phyloP scores from a whole-genome alignment of 1,140 invertebrate genomes.

The Brachionus paranguensis region DNA sequence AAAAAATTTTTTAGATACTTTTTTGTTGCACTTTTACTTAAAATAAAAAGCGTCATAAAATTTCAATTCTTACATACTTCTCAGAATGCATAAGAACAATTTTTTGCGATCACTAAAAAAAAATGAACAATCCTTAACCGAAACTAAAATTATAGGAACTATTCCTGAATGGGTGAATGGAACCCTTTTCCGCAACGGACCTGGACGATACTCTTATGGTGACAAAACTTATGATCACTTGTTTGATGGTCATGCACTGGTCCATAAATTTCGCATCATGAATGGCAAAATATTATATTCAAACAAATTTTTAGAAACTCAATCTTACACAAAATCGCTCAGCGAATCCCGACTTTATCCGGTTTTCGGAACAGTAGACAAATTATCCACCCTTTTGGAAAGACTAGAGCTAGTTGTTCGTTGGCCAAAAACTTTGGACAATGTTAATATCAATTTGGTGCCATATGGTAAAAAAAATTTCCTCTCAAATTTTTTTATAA shows the following conservation, averaged over 20 bases:
- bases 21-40: neutral
- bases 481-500: neutral
- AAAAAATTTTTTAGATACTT: neutral
- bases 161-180: constrained; percentile 75
- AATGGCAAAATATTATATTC: constrained; percentile 29
- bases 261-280: constrained; percentile 65
- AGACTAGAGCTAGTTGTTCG: neutral
- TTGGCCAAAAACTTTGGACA: neutral
- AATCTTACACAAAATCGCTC: neutral
- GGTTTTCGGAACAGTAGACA: constrained; percentile 5
- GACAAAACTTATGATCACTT: constrained; percentile 70
- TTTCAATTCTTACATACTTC: neutral
- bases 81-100: neutral
- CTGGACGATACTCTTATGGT: constrained; percentile 71
- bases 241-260: constrained; percentile 75
- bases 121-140: neutral
- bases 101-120: constrained; percentile 23
- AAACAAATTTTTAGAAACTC: constrained; percentile 18
- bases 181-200: constrained; percentile 72
- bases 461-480: neutral
- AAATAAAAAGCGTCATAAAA: neutral
- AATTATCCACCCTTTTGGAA: neutral
- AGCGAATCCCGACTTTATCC: neutral
- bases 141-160: constrained; percentile 50
- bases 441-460: constrained; percentile 15